Base-by-base conservation (phyloP, 2,113 vertebrate species). In the Lanius ludovicianus region DNA sequence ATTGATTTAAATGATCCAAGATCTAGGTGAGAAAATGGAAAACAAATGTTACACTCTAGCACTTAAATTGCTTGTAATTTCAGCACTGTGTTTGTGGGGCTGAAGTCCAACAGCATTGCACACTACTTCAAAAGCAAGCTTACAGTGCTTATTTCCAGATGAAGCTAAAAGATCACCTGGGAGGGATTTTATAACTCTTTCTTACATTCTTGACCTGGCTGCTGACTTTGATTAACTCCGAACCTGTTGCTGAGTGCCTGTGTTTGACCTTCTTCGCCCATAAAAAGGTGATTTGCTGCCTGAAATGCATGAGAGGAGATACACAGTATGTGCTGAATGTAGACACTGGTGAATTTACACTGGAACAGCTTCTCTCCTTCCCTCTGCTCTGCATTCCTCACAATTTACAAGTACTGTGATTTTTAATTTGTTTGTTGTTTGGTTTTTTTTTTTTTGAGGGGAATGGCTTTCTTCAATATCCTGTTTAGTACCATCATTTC, bases 61-160 rank as follows among this genome's bases (percentile, higher is more conserved):
- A 24, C 17, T 70, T 68, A 35, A 76, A 64, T 39, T 44, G 25
- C n/a, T 83, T 42, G 21, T 27, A 13, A 80, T 46, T 94, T 80
- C 41, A 86, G 62, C 70, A 35, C 21, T 31, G 4, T 8, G 4
- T 42, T 52, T 44, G 10, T 4, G 7, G 22, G 67, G 17, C n/a
- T 80, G 63, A 80, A 92, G 68, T 84, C 62, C 63, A 76, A 15
- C 14, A n/a, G 53, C n/a, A 86, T 86, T 95, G 90, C 76, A 49
- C 89, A 90, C 69, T 11, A 42, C 35, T 77, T 89, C 44, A 65
- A 82, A 89, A 25, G 22, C n/a, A 60, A 50, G 8, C 14, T 82
- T 76, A 44, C 20, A 44, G 49, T 56, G 21, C 17, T 41, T 83
- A 15, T 44, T 83, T 80, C 49, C 49, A 90, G 71, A 28, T 0